Base-by-base conservation (phyloP, 2,797 vertebrate species). In the Pangasius macronema region DNA sequence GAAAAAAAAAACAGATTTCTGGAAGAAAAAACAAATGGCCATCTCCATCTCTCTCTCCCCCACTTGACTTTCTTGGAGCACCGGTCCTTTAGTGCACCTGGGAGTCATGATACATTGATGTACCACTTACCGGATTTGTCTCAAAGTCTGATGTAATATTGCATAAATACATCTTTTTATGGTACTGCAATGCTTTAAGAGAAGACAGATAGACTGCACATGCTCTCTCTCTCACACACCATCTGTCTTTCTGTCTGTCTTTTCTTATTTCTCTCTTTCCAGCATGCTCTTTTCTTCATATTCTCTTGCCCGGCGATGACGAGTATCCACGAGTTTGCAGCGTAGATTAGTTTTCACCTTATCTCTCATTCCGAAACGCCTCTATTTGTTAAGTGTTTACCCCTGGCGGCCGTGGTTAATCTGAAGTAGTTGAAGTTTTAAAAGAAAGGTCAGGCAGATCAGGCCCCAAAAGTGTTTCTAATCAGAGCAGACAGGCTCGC, bases 401-500 rank as follows among this genome's bases (percentile, higher is more conserved):
- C 90, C 87, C 84, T 90, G 79, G 87, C 91, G 91, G 92, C 89
- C 83, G 85, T 88, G 79, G 73, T 91, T 94, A 91, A 94, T 95
- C 93, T 93, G 92, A 93, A 93, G 89, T 87, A 90, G 85, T 91
- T 83, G 90, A 94, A 93, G 91, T 94, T 95, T 93, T 91, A 92
- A 94, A 93, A 91, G 91, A 94, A 95, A 95, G 95, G 93, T 95
- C 94, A 93, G 88, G 86, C 88, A 83, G 90, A 92, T 92, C 91
- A 90, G 90, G 92, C 88, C 61, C 46, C 91, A 92, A 93, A 94
- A 94, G 90, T 93, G 92, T 94, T 94, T 94, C 92, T 95, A 95
- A 96, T 96, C 95, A 94, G 92, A 94, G 90, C 86, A 93, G 95
- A 94, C 95, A 93, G 87, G 88, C 94, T 93, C 39, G 86, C 93